Evolutionary conservation across 1,140 invertebrate species (phyloP), one percentile per base, ranked within the genome.

Genomic region (Calephelis virginiensis): DNA sequence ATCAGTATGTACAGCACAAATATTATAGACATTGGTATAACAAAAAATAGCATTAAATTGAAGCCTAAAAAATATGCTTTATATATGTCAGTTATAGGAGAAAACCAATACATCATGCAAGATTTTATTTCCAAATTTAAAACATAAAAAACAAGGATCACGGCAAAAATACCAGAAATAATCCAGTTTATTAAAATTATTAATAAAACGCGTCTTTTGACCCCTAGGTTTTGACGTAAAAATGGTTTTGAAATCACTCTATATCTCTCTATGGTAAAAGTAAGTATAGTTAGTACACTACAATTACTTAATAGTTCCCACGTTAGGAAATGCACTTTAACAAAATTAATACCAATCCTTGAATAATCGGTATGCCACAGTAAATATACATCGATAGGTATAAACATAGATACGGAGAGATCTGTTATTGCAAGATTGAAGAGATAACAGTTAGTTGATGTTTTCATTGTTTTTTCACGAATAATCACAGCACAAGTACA

Each of bases 351-450:
- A 97, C 72, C 98, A 97, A 5, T 95, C 91, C 86, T 97, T 98
- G 6, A 12, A 0, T 96, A 96, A 81, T 96, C 95, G 47, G 94
- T 93, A 8, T 94, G 95, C 96, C 97, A 98, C 13, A 98, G 95
- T 50, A 94, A 93, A 83, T 96, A 96, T 68, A 98, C 94, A 82
- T 98, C 97, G 49, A 95, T 94, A 46, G 95, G 96, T 28, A 96
- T 85, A 1, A 96, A 96, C 1, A 95, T 93, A 0, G 96, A 77
- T 13, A 99, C 93, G 5, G 98, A 91, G 10, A 99, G 86, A 85
- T 99, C 98, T 0, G 97, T 97, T 8, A 99, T 92, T 6, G 98
- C 97, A 68, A 99, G 92, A 80, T 96, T 97, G 83, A 98, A 97
- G 9, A 99, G 92, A 82, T 99, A 98, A 73, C 95, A 98, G 85